Evolutionary conservation across 2,113 vertebrate species (phyloP).

Genomic region (Acrocephalus kingi): DNA sequence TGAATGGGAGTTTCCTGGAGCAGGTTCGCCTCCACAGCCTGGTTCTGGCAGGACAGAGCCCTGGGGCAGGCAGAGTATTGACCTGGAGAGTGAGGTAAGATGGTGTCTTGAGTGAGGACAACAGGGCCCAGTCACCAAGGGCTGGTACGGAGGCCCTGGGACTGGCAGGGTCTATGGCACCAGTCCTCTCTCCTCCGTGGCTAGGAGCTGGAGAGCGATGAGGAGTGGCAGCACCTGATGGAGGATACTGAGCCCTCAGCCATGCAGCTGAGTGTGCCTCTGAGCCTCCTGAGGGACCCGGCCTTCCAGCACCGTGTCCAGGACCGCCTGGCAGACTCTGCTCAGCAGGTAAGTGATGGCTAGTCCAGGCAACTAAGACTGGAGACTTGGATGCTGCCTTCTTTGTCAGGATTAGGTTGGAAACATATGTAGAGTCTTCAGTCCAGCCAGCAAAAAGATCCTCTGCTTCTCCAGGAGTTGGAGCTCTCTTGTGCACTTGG

Average conservation of each 20-base stretch:
- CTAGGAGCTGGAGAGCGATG: slow-evolving; percentile 80
- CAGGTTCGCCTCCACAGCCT: neutral
- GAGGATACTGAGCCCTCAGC: slow-evolving; percentile 65
- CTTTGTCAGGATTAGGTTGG: neutral
- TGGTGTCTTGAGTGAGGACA: neutral
- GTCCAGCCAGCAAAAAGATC: neutral
- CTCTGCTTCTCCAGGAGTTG: neutral
- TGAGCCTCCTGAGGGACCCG: slow-evolving; percentile 65
- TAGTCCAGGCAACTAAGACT: neutral
- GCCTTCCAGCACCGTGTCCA: slow-evolving; percentile 74
- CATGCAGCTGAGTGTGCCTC: slow-evolving; percentile 50
- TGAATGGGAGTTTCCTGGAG: slow-evolving; percentile 74
- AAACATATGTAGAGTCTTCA: neutral
- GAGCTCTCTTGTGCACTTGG: neutral
- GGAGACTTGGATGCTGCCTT: neutral
- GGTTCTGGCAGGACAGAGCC: neutral
- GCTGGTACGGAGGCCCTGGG: neutral
- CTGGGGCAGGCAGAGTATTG: slow-evolving; percentile 4
- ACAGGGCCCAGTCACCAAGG: neutral
- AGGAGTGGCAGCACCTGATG: slow-evolving; percentile 80
- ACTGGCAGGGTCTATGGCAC: neutral
- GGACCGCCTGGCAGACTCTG: slow-evolving; percentile 69
- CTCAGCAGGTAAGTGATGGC: slow-evolving; percentile 77
- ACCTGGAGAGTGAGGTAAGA: slow-evolving; percentile 77
- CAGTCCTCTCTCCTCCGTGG: neutral